A percentile compares a stretch with the other conserved stretches of the same genome.
These are phyloP conservation scores for Papilio gigon DNA, from an alignment of 2,888 invertebrate species.

Conservation along the genomic window DNA sequence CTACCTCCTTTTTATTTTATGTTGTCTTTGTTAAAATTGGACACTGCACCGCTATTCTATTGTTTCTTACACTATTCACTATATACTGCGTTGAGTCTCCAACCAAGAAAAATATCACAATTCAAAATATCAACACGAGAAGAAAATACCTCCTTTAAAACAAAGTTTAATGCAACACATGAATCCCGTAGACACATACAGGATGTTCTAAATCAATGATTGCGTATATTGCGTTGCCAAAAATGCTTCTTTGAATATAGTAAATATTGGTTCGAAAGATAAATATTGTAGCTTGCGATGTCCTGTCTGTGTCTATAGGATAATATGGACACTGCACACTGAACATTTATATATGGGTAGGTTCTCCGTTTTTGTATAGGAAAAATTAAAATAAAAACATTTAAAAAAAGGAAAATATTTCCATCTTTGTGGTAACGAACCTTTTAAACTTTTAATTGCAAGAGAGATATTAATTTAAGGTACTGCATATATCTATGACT, in stretches of 20 bases:
- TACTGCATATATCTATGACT: constrained; percentile 54
- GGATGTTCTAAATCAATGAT: constrained; percentile 47
- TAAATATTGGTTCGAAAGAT: constrained; percentile 36
- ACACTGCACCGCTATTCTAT: constrained; percentile 53
- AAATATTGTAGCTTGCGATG: too few species aligned
- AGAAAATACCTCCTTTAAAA: constrained; percentile 28
- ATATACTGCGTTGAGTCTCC: constrained; percentile 39
- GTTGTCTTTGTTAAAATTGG: constrained; percentile 33
- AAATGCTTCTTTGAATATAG: constrained; percentile 51
- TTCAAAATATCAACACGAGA: background rate
- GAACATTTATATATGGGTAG: constrained; percentile 45
- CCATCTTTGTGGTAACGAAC: constrained; percentile 46
- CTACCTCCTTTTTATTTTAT: constrained; percentile 32
- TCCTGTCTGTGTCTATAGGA: constrained; percentile 44
- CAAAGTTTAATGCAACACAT: constrained; percentile 39
- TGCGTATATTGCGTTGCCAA: too few species aligned
- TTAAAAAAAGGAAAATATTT: background rate
- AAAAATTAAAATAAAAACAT: background rate
- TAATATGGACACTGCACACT: constrained; percentile 51
- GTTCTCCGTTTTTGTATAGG: constrained; percentile 40
- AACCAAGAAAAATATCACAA: background rate
- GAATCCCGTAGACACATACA: constrained; percentile 45
- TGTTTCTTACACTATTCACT: constrained; percentile 52
- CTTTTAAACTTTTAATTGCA: constrained; percentile 78
- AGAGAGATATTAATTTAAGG: constrained; percentile 55